Percentiles rank a stretch among this genome's conserved stretches.
Evolutionary conservation across 1,140 invertebrate species (phyloP).

Genomic region (Listronotus bonariensis): DNA sequence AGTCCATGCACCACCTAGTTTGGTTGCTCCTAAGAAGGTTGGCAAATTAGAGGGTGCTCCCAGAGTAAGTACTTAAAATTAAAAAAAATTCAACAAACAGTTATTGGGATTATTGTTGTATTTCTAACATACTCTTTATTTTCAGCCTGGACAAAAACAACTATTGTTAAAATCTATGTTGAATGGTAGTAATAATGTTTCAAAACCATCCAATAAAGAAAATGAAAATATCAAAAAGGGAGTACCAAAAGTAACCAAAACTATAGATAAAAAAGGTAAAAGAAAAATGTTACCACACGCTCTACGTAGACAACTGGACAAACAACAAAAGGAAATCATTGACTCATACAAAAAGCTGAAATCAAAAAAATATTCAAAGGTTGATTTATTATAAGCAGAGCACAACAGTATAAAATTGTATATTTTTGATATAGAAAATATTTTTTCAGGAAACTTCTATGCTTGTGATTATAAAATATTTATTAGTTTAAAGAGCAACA

Average conservation of each 20-base stretch:
- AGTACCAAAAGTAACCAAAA: conserved; percentile 24
- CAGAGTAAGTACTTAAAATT: conserved; percentile 53
- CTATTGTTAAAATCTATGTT: conserved; percentile 63
- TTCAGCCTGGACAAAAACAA: conserved; percentile 61
- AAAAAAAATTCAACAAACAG: no score
- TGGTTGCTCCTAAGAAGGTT: conserved; percentile 60
- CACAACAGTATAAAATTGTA: no score
- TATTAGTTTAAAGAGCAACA: no score
- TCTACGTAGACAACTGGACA: conserved; percentile 62
- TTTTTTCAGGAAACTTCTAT: no score
- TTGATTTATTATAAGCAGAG: no score
- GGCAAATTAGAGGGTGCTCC: conserved; percentile 49
- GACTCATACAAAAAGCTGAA: conserved; percentile 65
- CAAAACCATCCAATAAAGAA: conserved; percentile 14
- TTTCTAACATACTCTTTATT: conserved; percentile 14
- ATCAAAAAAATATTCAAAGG: conserved; percentile 41
- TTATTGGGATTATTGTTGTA: no score
- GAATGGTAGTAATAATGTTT: conserved; percentile 22
- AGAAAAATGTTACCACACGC: conserved; percentile 62
- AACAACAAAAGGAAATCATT: conserved; percentile 62
- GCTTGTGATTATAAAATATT: no score
- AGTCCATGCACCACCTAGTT: conserved; percentile 66
- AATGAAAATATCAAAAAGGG: conserved; percentile 34
- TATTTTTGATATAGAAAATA: no score
- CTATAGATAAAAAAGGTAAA: conserved; percentile 60